Evolutionary conservation across 2,113 vertebrate species (phyloP), one percentile per base, ranked within the genome.

Genomic region (Rhabdomys dilectus): DNA sequence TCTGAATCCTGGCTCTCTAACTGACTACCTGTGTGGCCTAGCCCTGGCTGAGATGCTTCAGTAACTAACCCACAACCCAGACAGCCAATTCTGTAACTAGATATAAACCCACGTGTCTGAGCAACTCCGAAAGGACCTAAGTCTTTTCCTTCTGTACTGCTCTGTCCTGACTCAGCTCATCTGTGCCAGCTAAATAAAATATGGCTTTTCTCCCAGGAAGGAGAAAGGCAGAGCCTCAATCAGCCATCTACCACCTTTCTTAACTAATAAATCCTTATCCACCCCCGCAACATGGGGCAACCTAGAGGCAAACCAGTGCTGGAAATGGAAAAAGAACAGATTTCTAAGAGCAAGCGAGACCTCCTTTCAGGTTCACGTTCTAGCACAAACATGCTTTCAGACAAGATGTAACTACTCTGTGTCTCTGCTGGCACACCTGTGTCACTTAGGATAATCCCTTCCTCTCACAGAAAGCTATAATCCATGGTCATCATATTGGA

Each of bases 161-260:
- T 53, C 24, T 53, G 56, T 68, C 45, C 58, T 66, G 11, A 39
- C 81, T 53, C 48, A 87, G 53, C 39, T 93, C 42, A 95, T 88
- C n/a, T 51, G 64, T 75, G 75, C 3, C 39, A 11, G 19, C 66
- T 77, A 68, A 86, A 56, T 93, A 76, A 91, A 94, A 88, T 29
- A 80, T 13, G 31, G 45, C 66, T 95, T 70, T 96, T 58, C 53
- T 96, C 42, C n/a, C n/a, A 95, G 58, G 81, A 95, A 96, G 87
- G 58, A 93, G 88, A 87, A 96, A 64, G 56, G 70, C 21, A 75
- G 68, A 96, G 66, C 80, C 93, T 91, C 58, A 19, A 53, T 77
- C 64, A 81, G 87, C 78, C 66, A 88, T n/a, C 26, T 58, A 19
- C 22, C 80, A 58, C 10, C 80, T 77, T 89, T 87, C 60, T 58